These are phyloP conservation scores for Lasioglossum zephyrum DNA, from an alignment of 2,888 invertebrate genomes.

Conservation along the genomic window DNA sequence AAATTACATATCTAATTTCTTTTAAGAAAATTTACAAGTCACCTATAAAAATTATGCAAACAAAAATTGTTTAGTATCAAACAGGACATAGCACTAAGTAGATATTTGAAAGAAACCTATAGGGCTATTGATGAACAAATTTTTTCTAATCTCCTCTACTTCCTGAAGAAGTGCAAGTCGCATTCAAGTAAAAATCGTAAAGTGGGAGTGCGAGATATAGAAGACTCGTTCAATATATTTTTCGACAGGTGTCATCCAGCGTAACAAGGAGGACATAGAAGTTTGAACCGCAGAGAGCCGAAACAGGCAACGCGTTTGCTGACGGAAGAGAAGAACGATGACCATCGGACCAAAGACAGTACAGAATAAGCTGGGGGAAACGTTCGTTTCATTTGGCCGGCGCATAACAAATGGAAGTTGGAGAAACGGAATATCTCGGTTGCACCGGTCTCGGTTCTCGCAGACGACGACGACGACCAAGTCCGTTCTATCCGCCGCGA, in stretches of 20 bases:
- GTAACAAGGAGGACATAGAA: not conserved
- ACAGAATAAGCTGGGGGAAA: conserved; percentile 54
- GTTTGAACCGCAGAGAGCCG: not conserved
- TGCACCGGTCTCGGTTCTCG: conserved; percentile 29
- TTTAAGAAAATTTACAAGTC: no score
- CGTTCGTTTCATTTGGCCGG: conserved; percentile 46
- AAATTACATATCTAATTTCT: no score
- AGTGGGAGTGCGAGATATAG: not conserved
- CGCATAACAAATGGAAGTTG: conserved; percentile 55
- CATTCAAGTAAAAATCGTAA: not conserved
- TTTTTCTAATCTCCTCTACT: no score
- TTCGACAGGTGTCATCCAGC: not conserved
- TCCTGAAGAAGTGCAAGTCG: no score
- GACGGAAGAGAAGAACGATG: not conserved
- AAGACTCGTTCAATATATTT: not conserved
- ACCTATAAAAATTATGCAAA: no score
- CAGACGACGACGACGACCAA: conserved; percentile 37
- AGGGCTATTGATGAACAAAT: no score
- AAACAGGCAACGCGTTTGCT: not conserved
- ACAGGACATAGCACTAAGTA: no score
- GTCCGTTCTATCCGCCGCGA: conserved; percentile 61
- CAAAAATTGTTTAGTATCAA: no score
- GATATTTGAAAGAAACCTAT: no score
- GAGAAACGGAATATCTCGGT: conserved; percentile 47
- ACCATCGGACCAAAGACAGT: not conserved